Percentiles rank a stretch among this genome's conserved stretches.
Evolutionary conservation across 2,113 vertebrate species (phyloP).

Genomic region (Pardalotus punctatus): DNA sequence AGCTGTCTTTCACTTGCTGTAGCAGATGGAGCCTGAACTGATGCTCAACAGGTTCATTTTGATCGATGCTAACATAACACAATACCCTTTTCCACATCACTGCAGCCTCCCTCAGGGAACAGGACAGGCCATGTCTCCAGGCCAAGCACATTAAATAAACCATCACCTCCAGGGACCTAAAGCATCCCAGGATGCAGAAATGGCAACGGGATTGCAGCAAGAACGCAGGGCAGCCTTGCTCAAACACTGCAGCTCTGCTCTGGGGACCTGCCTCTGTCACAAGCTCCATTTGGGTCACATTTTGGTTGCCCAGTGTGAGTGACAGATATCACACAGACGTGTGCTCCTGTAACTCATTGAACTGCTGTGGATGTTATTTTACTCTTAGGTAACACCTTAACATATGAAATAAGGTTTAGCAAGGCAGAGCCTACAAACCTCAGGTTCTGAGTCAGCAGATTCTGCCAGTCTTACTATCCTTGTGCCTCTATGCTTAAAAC

Average conservation of each 20-base stretch:
- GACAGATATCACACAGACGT: not conserved
- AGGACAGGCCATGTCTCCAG: not conserved
- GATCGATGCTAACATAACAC: fast-evolving
- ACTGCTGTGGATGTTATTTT: not conserved
- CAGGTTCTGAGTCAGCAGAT: not conserved
- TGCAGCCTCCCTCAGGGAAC: not conserved
- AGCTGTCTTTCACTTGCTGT: not conserved
- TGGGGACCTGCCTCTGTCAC: not conserved
- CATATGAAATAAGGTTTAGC: not conserved
- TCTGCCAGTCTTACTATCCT: not conserved
- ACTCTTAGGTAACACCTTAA: not conserved
- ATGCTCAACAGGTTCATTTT: not conserved
- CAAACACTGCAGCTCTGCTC: not conserved
- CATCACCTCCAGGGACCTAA: not conserved
- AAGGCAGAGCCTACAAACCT: not conserved
- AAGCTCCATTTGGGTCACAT: not conserved
- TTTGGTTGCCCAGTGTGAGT: not conserved
- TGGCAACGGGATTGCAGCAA: not conserved
- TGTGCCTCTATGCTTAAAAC: not conserved
- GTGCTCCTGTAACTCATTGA: not conserved
- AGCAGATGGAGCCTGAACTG: not conserved
- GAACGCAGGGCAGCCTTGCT: fast-evolving
- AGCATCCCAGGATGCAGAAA: not conserved
- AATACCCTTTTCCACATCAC: not conserved
- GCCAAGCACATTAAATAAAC: not conserved